Percentiles rank a stretch among this genome's conserved stretches.
phyloP scores from a whole-genome alignment of 1,140 invertebrate species.

The Bemisia tabaci region DNA sequence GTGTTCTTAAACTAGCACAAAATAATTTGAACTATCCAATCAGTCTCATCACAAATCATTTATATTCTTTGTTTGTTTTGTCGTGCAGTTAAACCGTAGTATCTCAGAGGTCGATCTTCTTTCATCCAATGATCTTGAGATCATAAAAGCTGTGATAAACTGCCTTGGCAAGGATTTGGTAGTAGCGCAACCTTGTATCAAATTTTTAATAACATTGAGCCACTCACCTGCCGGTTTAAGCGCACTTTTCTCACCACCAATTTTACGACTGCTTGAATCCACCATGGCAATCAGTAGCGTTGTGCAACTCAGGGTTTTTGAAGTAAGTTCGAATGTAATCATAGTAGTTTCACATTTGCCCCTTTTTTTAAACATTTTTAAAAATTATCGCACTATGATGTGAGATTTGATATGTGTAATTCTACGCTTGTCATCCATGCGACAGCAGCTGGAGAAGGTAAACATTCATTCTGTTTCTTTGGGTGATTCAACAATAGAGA shows the following conservation, averaged over 20 bases:
- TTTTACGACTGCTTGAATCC: neutral
- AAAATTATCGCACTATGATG: too few species aligned
- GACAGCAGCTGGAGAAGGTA: too few species aligned
- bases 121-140: neutral
- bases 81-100: neutral
- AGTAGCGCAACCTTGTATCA: neutral
- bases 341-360: too few species aligned
- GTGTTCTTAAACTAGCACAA: too few species aligned
- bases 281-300: neutral
- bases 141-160: neutral
- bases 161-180: neutral
- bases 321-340: neutral
- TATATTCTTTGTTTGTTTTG: too few species aligned
- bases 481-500: too few species aligned
- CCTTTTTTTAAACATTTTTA: too few species aligned
- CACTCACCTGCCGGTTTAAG: neutral
- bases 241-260: neutral
- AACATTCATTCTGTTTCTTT: too few species aligned
- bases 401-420: too few species aligned
- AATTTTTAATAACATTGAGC: neutral
- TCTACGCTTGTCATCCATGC: too few species aligned
- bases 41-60: too few species aligned
- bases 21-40: too few species aligned
- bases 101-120: neutral
- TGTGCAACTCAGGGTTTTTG: neutral